Percentiles rank a stretch among this genome's conserved stretches.
phyloP scores from a whole-genome alignment of 1,140 invertebrate genomes.

The Trichomalopsis sarcophagae region DNA sequence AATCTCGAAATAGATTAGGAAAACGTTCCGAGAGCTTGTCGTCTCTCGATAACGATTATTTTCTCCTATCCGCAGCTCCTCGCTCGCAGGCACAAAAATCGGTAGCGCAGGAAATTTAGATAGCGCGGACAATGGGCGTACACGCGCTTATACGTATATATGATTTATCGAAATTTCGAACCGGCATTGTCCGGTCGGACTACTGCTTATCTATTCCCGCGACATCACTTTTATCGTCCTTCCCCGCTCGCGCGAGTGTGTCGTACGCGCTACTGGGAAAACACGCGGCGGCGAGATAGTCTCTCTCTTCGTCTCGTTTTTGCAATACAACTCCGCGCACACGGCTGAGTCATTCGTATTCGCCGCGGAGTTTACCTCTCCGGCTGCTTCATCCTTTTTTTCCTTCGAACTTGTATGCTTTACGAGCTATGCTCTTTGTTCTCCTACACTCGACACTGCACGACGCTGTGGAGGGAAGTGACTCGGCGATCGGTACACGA shows the following conservation, averaged over 20 bases:
- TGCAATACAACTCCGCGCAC: not conserved
- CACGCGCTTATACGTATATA: too few relatives aligned
- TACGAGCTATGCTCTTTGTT: not conserved
- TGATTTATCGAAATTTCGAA: not conserved
- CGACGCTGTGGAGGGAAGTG: not conserved
- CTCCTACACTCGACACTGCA: not conserved
- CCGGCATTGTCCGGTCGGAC: not conserved
- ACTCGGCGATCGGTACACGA: not conserved
- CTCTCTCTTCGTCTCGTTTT: not conserved
- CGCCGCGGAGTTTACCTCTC: not conserved
- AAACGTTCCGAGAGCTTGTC: too few relatives aligned
- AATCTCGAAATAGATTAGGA: slow-evolving; percentile 45
- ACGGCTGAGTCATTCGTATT: slow-evolving; percentile 34
- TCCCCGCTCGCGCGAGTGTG: too few relatives aligned
- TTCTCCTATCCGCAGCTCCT: too few relatives aligned
- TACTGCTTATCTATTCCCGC: slow-evolving; percentile 11
- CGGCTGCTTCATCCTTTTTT: not conserved
- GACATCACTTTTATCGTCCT: not conserved
- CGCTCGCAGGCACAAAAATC: too few relatives aligned
- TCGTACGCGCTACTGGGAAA: not conserved
- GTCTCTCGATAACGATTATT: too few relatives aligned
- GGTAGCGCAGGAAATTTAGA: too few relatives aligned
- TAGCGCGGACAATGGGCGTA: too few relatives aligned
- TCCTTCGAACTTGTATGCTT: not conserved
- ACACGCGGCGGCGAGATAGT: not conserved